phyloP scores from a whole-genome alignment of 2,113 vertebrate species.

The Daphoenositta chrysoptera region DNA sequence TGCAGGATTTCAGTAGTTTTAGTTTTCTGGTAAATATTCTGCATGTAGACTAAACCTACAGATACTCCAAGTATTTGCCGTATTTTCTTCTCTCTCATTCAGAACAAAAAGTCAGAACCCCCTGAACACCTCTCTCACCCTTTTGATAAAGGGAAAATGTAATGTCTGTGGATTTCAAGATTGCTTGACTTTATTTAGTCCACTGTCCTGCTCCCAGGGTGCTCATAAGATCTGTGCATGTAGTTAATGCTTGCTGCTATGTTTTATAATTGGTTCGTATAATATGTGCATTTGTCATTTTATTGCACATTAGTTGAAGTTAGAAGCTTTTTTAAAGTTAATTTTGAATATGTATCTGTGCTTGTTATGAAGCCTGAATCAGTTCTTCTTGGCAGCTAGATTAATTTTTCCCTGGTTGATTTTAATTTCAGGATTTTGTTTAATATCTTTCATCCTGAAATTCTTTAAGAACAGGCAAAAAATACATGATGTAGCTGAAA shows the following conservation, averaged over 20 bases:
- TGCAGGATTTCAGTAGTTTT: background rate
- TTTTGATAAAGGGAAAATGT: background rate
- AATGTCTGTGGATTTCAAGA: conserved; percentile 38
- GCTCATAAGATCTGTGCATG: background rate
- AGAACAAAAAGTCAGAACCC: background rate
- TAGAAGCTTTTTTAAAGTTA: conserved; percentile 47
- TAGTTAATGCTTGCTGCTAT: conserved; percentile 34
- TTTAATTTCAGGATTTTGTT: conserved; percentile 8
- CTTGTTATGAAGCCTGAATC: background rate
- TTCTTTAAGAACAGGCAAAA: conserved; percentile 12
- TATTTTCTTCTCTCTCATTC: background rate
- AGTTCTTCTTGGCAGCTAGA: background rate
- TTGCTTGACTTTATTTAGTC: conserved; percentile 33
- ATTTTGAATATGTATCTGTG: conserved; percentile 47
- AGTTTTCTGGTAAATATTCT: background rate
- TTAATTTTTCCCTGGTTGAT: conserved; percentile 20
- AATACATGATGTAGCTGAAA: background rate
- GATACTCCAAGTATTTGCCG: background rate
- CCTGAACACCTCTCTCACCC: background rate
- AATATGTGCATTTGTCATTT: conserved; percentile 13
- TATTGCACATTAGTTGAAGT: conserved; percentile 14
- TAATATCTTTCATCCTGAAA: background rate
- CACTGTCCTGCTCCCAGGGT: background rate
- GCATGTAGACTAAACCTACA: background rate
- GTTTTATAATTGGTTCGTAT: conserved; percentile 33